Evolutionary conservation across 2,797 vertebrate genomes (phyloP).

Genomic region (Sternarchorhynchus goeldii): DNA sequence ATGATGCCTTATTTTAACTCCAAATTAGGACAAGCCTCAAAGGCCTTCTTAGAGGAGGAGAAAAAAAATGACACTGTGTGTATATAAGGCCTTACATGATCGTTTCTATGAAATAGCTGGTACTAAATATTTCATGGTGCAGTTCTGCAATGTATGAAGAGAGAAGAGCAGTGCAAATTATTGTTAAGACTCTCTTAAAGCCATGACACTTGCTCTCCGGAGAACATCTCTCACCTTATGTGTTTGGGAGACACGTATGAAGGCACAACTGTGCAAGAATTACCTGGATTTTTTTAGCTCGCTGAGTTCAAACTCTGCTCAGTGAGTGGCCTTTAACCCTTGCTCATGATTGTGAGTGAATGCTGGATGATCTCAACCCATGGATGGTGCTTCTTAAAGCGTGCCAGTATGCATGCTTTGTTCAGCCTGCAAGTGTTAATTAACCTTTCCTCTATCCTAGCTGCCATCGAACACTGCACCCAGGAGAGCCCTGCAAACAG

Average conservation of each 20-base stretch:
- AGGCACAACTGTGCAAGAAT: neutral
- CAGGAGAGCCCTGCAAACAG: conserved; percentile 13
- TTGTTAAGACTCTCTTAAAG: neutral
- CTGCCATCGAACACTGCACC: conserved; percentile 31
- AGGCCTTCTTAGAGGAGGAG: conserved; percentile 40
- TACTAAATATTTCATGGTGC: no score
- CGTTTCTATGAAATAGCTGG: neutral
- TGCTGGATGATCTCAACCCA: conserved; percentile 22
- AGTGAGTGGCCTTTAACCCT: neutral
- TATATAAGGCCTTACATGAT: conserved; percentile 21
- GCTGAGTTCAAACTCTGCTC: no score
- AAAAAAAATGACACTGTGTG: neutral
- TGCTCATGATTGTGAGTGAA: conserved; percentile 16
- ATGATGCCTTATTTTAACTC: conserved; percentile 50
- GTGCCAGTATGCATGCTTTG: conserved; percentile 14
- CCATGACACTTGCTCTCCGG: neutral
- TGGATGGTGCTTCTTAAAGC: conserved; percentile 13
- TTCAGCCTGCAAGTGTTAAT: conserved; percentile 50
- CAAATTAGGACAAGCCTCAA: conserved; percentile 57
- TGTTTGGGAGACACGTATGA: no score
- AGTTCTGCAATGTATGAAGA: no score
- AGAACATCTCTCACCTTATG: neutral
- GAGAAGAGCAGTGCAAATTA: neutral
- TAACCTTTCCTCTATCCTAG: conserved; percentile 44
- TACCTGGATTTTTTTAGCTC: neutral